Conservation (phyloP, 2,113 vertebrate species). For the Elgaria multicarinata region DNA sequence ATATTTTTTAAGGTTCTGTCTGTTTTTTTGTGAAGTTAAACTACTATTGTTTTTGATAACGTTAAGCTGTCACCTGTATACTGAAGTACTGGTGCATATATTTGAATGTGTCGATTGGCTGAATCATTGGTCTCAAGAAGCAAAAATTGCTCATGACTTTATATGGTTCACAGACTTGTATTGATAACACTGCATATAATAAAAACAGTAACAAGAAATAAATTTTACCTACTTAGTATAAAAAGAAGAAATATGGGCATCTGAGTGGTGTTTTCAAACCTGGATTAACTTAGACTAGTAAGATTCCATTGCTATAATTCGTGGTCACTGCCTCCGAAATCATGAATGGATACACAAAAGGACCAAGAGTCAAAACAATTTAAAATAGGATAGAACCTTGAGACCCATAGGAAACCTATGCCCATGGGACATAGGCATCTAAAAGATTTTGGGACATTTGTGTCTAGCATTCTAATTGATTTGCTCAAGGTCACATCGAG, state of each 20-base stretch:
- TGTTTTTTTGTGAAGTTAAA: not conserved
- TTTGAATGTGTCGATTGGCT: not conserved
- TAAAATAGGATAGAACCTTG: not conserved
- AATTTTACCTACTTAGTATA: not conserved
- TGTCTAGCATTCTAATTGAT: not conserved
- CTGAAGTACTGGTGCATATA: not conserved
- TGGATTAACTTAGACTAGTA: not conserved
- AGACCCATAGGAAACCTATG: not conserved
- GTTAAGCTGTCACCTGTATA: not conserved
- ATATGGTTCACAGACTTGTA: not conserved
- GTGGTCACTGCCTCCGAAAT: not conserved
- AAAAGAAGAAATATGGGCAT: not conserved
- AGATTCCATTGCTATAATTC: not conserved
- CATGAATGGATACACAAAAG: not conserved
- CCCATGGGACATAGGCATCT: not conserved
- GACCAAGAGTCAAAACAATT: not conserved
- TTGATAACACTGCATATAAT: not conserved
- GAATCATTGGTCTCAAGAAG: not conserved
- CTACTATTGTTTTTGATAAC: not conserved
- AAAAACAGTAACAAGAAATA: not conserved
- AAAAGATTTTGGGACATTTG: not conserved
- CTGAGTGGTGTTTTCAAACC: not conserved
- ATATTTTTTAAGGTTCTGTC: not conserved
- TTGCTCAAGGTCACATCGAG: constrained; percentile 33
- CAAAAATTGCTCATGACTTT: not conserved